phyloP scores from a whole-genome alignment of 2,113 vertebrate genomes.

The Malurus melanocephalus region DNA sequence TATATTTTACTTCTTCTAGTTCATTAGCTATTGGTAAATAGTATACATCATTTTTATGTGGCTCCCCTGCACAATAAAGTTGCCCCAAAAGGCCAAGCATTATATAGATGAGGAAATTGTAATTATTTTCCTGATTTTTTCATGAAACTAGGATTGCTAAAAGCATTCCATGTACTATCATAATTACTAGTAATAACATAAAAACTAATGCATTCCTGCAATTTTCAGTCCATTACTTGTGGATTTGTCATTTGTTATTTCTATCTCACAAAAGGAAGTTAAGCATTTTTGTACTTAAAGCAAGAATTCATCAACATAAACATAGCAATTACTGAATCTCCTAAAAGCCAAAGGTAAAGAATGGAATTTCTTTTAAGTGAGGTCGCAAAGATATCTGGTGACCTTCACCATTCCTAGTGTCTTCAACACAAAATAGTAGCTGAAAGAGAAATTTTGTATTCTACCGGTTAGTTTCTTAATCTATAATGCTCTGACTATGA shows the following conservation, averaged over 20 bases:
- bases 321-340: conserved; percentile 22
- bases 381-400: background rate
- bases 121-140: conserved; percentile 36
- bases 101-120: conserved; percentile 10
- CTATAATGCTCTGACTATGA: background rate
- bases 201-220: conserved; percentile 47
- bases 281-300: conserved; percentile 3
- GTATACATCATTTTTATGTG: background rate
- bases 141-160: conserved; percentile 32
- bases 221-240: conserved; percentile 53
- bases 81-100: background rate
- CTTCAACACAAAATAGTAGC: background rate
- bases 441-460: background rate
- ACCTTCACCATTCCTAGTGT: background rate
- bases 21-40: background rate
- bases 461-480: background rate
- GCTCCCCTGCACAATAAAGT: background rate
- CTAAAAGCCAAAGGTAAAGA: conserved; percentile 8
- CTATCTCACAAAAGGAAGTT: background rate
- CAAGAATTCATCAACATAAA: conserved; percentile 7
- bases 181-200: conserved; percentile 53
- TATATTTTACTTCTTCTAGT: background rate
- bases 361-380: background rate
- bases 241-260: conserved; percentile 18
- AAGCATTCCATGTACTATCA: conserved; percentile 32